Evolutionary conservation across 2,888 invertebrate genomes (phyloP).

Genomic region (Petrolisthes manimaculis): DNA sequence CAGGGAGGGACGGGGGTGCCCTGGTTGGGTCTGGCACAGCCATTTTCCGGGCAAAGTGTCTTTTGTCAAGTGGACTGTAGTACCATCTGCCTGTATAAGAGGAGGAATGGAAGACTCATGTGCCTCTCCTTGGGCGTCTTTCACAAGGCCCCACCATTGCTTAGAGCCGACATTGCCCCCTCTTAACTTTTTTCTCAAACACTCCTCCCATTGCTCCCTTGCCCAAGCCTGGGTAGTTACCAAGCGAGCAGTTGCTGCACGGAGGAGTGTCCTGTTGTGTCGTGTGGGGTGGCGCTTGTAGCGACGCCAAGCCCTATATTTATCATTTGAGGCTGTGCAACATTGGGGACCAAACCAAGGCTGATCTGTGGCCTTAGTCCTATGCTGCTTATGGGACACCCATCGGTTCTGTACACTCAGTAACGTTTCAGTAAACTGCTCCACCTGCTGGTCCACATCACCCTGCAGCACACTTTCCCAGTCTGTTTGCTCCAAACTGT

Average conservation of each 20-base stretch:
- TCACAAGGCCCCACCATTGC: neutral
- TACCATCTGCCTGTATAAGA: neutral
- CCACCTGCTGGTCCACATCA: neutral
- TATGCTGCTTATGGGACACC: neutral
- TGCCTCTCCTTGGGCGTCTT: neutral
- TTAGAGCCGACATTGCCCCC: neutral
- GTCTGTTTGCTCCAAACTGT: neutral
- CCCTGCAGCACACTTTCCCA: neutral
- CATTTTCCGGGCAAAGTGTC: constrained; percentile 2
- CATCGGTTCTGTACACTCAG: neutral
- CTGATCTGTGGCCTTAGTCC: neutral
- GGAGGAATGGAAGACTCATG: neutral
- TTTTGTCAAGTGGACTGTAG: neutral
- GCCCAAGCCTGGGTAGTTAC: neutral
- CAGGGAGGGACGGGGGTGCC: neutral
- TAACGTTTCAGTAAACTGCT: neutral
- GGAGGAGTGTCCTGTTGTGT: neutral
- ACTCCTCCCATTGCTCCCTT: neutral
- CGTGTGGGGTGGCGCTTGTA: neutral
- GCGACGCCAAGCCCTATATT: neutral
- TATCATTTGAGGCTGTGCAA: neutral
- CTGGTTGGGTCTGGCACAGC: neutral
- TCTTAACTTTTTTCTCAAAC: neutral
- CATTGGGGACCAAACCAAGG: constrained; percentile 10
- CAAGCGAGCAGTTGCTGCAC: neutral